Base-by-base conservation (phyloP, 2,888 invertebrate genomes). In the Oligia latruncula region DNA sequence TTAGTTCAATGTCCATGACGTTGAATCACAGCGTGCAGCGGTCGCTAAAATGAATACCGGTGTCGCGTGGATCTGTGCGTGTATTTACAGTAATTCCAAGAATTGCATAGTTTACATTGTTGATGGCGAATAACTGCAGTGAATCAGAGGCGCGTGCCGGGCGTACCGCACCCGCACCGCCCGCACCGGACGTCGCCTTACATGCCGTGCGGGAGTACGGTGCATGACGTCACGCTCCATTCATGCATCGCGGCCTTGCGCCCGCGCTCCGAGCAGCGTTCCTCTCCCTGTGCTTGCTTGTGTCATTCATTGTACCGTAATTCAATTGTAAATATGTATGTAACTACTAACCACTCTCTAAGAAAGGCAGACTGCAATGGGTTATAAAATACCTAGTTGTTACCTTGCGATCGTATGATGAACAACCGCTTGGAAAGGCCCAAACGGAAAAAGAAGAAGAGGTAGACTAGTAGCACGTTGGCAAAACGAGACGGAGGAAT, bases 201-300 rank as follows among this genome's bases (percentile, higher is more conserved):
- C 72, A 70, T 49, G 66, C 70, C 60, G 66, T 35, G 29, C 29
- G 17, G 62, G 49, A 84, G 73, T 77, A 75, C 81, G 72, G 60
- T 64, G 73, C 68, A 66, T 90, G 90, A 90, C 86, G 91, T 89
- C 90, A 89, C 67, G 72, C 78, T 74, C 77, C 91, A 90, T 89
- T 90, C 88, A 90, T 64, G 71, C 78, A 46, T 70, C 65, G 70
- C 77, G 80, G 62, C 80, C 84, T 72, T 78, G 83, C 43, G 64
- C 82, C 23, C 35, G 43, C 71, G 46, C 20, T 17, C 43, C 67
- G 23, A 11, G n/a, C 49, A 66, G 20, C 66, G 8, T 60, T 70
- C 55, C 20, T 52, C 62, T 29, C 60, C 43, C n/a, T 58, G 58
- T 49, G 35, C 29, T 74, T 46, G 35, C 43, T n/a, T 49, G 64